Conservation (phyloP, 2,888 invertebrate genomes). For the Chironomus tentans region DNA sequence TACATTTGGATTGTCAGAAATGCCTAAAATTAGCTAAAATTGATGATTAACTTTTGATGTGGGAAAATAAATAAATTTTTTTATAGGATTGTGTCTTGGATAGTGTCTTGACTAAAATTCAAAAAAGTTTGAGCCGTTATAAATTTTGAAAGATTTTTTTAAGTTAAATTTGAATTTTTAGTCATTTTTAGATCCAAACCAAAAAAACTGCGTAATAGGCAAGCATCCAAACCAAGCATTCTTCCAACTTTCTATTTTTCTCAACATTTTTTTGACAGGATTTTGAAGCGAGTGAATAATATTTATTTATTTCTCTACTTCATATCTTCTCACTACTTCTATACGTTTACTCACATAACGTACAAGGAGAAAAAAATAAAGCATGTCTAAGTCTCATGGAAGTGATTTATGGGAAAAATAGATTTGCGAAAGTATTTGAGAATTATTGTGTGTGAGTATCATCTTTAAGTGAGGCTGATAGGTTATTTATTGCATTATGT, state of each 20-base stretch:
- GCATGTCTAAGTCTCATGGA: not conserved
- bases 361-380: not conserved
- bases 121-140: no score
- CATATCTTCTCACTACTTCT: not conserved
- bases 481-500: constrained; percentile 5
- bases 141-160: no score
- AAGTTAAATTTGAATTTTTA: no score
- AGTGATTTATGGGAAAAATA: constrained; percentile 9
- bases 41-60: no score
- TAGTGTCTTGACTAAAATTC: no score
- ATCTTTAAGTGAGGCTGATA: constrained; percentile 6
- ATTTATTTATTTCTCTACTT: not conserved
- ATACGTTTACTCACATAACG: not conserved
- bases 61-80: no score
- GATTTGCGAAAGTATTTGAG: constrained; percentile 6
- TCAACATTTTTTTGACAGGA: constrained; percentile 24
- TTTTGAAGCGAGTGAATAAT: constrained; percentile 18
- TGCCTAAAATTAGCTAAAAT: no score
- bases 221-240: no score
- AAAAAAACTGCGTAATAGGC: no score
- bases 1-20: no score
- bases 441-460: not conserved
- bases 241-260: not conserved
- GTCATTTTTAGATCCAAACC: no score
- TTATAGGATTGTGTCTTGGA: no score